phyloP scores from a whole-genome alignment of 1,140 invertebrate genomes.

The Scaptomyza pallida region DNA sequence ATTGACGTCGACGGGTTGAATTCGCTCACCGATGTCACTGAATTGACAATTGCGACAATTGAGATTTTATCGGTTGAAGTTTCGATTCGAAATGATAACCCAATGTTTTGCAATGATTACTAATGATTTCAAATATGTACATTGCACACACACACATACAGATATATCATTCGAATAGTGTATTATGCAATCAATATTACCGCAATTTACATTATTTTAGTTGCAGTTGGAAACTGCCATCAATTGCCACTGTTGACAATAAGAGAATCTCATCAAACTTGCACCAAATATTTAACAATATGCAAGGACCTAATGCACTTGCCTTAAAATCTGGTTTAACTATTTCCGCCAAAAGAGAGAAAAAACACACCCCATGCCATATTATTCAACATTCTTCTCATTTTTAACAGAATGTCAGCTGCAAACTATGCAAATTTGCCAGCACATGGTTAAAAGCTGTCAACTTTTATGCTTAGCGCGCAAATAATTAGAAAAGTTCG shows the following conservation, averaged over 20 bases:
- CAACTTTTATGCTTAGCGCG: conserved; percentile 52
- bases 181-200: conserved; percentile 22
- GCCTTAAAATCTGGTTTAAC: background rate
- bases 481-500: conserved; percentile 60
- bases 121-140: conserved; percentile 23
- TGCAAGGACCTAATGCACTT: background rate
- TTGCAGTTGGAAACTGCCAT: background rate
- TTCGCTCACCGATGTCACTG: conserved; percentile 10
- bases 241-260: conserved; percentile 9
- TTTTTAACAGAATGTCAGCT: conserved; percentile 20
- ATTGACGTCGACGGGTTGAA: background rate
- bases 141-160: too few relatives aligned
- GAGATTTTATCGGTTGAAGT: conserved; percentile 43
- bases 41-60: conserved; percentile 63
- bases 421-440: conserved; percentile 44
- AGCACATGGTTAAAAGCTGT: conserved; percentile 49
- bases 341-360: background rate
- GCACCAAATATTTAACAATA: background rate
- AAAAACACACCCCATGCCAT: background rate
- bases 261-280: too few relatives aligned
- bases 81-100: conserved; percentile 25
- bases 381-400: background rate
- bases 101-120: conserved; percentile 28
- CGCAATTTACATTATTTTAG: conserved; percentile 17
- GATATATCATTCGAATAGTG: too few relatives aligned